Conservation (phyloP, 2,888 invertebrate genomes). For the Poecilus cupreus region DNA sequence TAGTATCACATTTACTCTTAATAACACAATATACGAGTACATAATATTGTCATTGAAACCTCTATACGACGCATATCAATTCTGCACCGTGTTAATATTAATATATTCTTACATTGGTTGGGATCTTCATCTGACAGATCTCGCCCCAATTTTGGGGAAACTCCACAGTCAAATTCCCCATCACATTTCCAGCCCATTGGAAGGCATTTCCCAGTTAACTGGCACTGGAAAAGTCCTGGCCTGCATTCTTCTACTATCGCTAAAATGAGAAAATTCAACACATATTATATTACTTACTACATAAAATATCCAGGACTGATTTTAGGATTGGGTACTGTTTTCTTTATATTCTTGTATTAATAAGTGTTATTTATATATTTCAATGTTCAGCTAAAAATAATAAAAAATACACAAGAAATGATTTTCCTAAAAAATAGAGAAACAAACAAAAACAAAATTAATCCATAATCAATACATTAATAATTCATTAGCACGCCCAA, state of each 20-base stretch:
- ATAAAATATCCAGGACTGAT: neutral
- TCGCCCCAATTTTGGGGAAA: conserved; percentile 71
- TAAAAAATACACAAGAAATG: too few relatives aligned
- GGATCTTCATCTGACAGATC: conserved; percentile 84
- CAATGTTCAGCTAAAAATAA: too few relatives aligned
- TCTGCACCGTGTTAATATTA: neutral
- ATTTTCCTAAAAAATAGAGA: too few relatives aligned
- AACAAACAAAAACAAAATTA: neutral
- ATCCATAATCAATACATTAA: neutral
- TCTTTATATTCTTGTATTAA: too few relatives aligned
- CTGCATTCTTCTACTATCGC: conserved; percentile 76
- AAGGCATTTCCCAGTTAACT: conserved; percentile 81
- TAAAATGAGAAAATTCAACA: conserved; percentile 63
- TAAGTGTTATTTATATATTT: too few relatives aligned
- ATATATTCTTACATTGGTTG: conserved; percentile 74
- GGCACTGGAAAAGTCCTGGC: conserved; percentile 85
- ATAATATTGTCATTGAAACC: too few relatives aligned
- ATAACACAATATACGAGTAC: too few relatives aligned
- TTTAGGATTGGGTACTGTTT: too few relatives aligned
- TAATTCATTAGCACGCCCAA: conserved; percentile 1
- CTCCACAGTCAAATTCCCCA: conserved; percentile 85
- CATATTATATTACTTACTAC: neutral
- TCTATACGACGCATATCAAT: too few relatives aligned
- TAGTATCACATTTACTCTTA: too few relatives aligned
- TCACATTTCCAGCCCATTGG: conserved; percentile 86